phyloP scores from a whole-genome alignment of 2,113 vertebrate species.

The Condylura cristata region DNA sequence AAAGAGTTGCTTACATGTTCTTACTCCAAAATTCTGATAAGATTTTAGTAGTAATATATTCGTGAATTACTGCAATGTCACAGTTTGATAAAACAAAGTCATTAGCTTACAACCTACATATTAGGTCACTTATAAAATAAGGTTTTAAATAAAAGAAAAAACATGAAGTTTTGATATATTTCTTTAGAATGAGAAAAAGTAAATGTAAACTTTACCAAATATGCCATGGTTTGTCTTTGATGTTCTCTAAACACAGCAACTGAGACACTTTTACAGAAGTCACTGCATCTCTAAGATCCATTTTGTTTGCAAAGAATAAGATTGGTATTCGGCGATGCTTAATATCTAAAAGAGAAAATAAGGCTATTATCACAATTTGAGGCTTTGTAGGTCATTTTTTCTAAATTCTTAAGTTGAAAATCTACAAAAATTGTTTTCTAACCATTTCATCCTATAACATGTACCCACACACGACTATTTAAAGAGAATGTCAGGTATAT shows the following conservation, averaged over 20 bases:
- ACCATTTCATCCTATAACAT: background rate
- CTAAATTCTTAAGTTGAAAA: conserved; percentile 37
- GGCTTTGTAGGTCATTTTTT: background rate
- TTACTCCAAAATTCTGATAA: background rate
- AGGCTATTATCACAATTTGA: conserved; percentile 2
- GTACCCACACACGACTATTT: conserved; percentile 1
- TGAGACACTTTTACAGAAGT: conserved; percentile 98
- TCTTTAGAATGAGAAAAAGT: conserved; percentile 46
- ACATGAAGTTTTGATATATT: background rate
- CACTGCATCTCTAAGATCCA: conserved; percentile 96
- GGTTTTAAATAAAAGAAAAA: conserved; percentile 51
- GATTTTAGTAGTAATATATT: conserved; percentile 19
- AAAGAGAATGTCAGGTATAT: conserved; percentile 9
- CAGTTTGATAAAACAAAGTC: conserved; percentile 38
- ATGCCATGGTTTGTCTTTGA: conserved; percentile 99
- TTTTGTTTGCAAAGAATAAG: conserved; percentile 99
- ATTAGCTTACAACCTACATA: background rate
- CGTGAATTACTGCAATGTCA: background rate
- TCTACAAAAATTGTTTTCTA: conserved; percentile 55
- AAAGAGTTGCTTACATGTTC: conserved; percentile 19
- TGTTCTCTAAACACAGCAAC: conserved; percentile 95
- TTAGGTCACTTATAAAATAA: conserved; percentile 8
- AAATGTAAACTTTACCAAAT: conserved; percentile 92
- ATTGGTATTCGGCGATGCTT: conserved; percentile 97
- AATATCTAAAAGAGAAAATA: conserved; percentile 89